Evolutionary conservation across 1,140 invertebrate species (phyloP).

Genomic region (Rhyzopertha dominica): DNA sequence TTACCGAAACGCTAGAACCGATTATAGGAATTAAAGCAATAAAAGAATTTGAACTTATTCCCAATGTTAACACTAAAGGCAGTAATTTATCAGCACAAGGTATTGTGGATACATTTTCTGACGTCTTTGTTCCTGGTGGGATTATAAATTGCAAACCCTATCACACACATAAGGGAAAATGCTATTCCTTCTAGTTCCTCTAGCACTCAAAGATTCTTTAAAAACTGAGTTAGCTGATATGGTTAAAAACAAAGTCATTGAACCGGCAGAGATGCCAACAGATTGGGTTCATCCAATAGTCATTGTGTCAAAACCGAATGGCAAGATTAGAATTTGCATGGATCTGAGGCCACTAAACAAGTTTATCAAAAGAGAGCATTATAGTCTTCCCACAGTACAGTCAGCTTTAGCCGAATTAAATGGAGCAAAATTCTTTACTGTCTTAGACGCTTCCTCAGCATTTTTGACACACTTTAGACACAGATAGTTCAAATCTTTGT

Average conservation of each 20-base stretch:
- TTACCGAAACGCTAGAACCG: too few species aligned
- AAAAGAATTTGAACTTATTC: too few species aligned
- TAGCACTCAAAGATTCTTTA: constrained; percentile 33
- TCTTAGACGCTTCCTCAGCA: constrained; percentile 43
- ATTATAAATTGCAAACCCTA: too few species aligned
- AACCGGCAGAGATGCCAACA: constrained; percentile 35
- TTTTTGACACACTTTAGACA: constrained; percentile 45
- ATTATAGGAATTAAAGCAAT: too few species aligned
- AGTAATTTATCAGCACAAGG: too few species aligned
- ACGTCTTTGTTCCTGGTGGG: too few species aligned
- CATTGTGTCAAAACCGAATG: constrained; percentile 41
- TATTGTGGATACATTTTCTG: too few species aligned
- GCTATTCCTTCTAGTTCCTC: too few species aligned
- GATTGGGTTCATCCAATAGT: constrained; percentile 46
- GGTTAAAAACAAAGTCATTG: constrained; percentile 35
- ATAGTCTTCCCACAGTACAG: constrained; percentile 43
- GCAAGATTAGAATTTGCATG: constrained; percentile 44
- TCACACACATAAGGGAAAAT: too few species aligned
- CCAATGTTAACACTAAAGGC: too few species aligned
- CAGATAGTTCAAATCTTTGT: constrained; percentile 39
- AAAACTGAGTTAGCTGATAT: constrained; percentile 36
- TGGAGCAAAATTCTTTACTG: constrained; percentile 40
- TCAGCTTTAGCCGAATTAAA: constrained; percentile 39
- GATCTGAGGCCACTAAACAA: constrained; percentile 48
- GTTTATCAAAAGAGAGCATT: constrained; percentile 42